Percentiles rank a stretch among this genome's conserved stretches.
Evolutionary conservation across 2,797 vertebrate genomes (phyloP).

Genomic region (Lutjanus argentimaculatus): DNA sequence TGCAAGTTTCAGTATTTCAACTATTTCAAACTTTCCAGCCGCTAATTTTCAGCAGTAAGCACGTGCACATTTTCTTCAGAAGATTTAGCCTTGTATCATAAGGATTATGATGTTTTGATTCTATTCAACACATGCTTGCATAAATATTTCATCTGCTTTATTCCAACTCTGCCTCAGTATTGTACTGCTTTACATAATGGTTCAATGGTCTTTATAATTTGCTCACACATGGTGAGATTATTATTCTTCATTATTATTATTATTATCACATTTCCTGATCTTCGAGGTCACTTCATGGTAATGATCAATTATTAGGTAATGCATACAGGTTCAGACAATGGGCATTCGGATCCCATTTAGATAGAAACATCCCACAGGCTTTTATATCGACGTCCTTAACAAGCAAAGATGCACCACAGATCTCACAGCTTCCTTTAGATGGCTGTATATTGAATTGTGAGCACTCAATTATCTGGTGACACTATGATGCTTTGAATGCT

Average conservation of each 20-base stretch:
- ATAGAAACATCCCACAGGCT: slow-evolving; percentile 6
- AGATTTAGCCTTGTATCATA: neutral
- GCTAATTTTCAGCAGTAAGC: neutral
- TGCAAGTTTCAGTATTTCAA: neutral
- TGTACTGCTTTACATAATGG: neutral
- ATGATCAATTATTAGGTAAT: neutral
- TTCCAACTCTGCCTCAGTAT: neutral
- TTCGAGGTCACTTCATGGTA: neutral
- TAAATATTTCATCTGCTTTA: neutral
- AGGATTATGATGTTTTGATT: neutral
- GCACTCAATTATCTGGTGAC: slow-evolving; percentile 7
- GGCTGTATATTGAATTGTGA: slow-evolving; percentile 8
- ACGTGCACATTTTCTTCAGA: neutral
- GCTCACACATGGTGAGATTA: neutral
- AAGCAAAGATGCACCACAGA: neutral
- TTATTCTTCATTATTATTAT: neutral
- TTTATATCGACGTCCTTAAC: slow-evolving; percentile 5
- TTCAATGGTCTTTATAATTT: neutral
- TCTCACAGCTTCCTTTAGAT: neutral
- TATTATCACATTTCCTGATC: neutral
- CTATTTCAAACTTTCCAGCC: neutral
- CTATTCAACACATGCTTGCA: neutral
- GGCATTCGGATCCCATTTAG: neutral
- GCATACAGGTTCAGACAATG: neutral
- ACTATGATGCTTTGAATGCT: neutral